Base-by-base conservation (phyloP, 2,797 vertebrate species). In the Balearica regulorum region DNA sequence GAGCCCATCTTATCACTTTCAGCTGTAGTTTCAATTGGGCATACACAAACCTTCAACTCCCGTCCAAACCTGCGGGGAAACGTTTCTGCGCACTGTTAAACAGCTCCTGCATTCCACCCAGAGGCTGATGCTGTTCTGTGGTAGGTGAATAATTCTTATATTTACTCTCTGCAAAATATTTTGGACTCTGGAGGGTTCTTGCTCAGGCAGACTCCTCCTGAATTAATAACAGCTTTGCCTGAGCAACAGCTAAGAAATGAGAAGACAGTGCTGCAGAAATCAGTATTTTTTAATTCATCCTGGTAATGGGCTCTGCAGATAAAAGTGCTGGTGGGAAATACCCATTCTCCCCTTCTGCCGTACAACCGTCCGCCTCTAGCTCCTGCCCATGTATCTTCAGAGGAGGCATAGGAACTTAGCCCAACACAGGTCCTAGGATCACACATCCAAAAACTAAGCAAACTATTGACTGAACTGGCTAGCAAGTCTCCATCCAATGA, bases 181-280 rank as follows among this genome's bases (percentile, higher is more conserved):
- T 95, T 92, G 92, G 76, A 73, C 87, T 95, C 44, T 4, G 5
- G 49, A 92, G 90, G 62, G 51, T 29, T 94, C 75, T 95, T 86
- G 72, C 89, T 97, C 37, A 37, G 65, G 84, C 92, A 94, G 79
- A 70, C 92, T 93, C 76, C 60, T 84, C 53, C 55, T 91, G 96
- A 96, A 95, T 97, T 95, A 95, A 87, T 92, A 93, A 92, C 92
- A 97, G 93, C 90, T 96, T 96, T 97, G 82, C 69, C 69, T 72
- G 17, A 96, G 73, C 62, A 92, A 55, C 68, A 91, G 82, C 62
- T 86, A 86, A 66, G 69, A 89, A 89, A 92, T 24, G 22, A 87
- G 79, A 87, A 73, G 78, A 75, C 26, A 19, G 29, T 5, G 8
- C 20, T 53, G 51, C 2, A 16, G 37, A 92, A 88, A 79, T 71